Conservation (phyloP, 2,888 invertebrate genomes). For the Drosophila parthenogenetica region DNA sequence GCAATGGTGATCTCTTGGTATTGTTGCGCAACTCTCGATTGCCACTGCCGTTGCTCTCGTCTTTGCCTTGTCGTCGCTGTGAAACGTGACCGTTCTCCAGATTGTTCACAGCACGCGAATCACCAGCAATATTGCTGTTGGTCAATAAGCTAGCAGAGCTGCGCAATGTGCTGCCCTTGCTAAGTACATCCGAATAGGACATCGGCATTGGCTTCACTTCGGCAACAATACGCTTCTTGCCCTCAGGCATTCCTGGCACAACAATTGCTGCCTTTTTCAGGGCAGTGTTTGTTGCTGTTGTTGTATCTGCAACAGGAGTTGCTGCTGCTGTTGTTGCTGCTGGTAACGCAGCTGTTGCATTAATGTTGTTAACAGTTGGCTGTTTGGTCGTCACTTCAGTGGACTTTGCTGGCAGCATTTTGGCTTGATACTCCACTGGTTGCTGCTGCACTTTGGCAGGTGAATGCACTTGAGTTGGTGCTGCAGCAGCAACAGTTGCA, state of each 20-base stretch:
- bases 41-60: constrained; percentile 44
- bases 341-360: constrained; percentile 22
- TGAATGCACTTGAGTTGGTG: constrained; percentile 14
- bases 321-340: constrained; percentile 26
- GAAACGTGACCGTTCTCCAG: constrained; percentile 47
- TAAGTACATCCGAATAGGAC: constrained; percentile 93
- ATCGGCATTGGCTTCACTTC: constrained; percentile 95
- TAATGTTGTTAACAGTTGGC: constrained; percentile 13
- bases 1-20: constrained; percentile 84
- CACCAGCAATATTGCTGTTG: constrained; percentile 30
- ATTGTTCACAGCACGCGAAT: constrained; percentile 46
- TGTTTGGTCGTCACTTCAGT: constrained; percentile 20
- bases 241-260: constrained; percentile 64
- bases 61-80: constrained; percentile 58
- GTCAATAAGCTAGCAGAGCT: constrained; percentile 20
- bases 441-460: constrained; percentile 40
- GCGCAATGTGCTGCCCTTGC: constrained; percentile 86
- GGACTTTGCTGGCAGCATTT: constrained; percentile 14
- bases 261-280: constrained; percentile 53
- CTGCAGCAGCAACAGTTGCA: constrained; percentile 21
- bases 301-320: constrained; percentile 28
- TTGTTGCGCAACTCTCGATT: constrained; percentile 57
- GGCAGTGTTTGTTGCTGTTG: constrained; percentile 43
- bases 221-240: constrained; percentile 89
- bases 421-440: constrained; percentile 32